Base-by-base conservation (phyloP, 2,797 vertebrate species). In the Microctenopoma lineatum region DNA sequence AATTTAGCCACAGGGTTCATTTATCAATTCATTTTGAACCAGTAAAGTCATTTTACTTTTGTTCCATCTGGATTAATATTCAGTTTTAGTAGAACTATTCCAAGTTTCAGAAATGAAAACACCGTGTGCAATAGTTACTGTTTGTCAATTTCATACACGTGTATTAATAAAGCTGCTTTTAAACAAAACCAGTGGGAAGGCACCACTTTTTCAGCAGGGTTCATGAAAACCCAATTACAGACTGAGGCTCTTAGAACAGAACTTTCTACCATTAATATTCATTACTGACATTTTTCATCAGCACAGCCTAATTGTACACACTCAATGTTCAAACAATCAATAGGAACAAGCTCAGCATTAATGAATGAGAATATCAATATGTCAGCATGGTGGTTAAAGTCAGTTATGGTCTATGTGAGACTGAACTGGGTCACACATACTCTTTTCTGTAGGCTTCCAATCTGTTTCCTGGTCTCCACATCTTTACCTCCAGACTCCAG, bases 401-500 rank as follows among this genome's bases (percentile, higher is more conserved):
- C 27, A 58, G 44, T 65, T 41, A 56, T 53, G 32, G 38, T 39
- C 7, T 0, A 2, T 16, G 44, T 59, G 26, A 66, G 16, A 44
- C 38, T 7, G 9, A 59, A 70, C 27, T 1, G 18, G 61, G 32
- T 45, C 1, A 61, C 80, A 86, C 96, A 78, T 92, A 99, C 98
- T 94, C 96, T 94, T 91, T 97, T 98, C 92, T 99, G 97, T 61
- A 99, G 92, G 47, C 85, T 95, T 77, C 97, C 96, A 52, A 99
- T 98, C 93, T 99, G 98, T 90, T 99, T 99, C 88, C 98, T 94
- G 39, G 97, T 97, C 79, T 99, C 98, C 72, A 99, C 97, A 38
- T 99, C 98, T 94, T 99, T 98, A 84, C 97, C 98, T 83, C 98
- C 97, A 0, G 98, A 98, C 88, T 99, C 98, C 87, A 99, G 92